Conservation (phyloP, 2,888 invertebrate genomes). For the Phalera bucephala region DNA sequence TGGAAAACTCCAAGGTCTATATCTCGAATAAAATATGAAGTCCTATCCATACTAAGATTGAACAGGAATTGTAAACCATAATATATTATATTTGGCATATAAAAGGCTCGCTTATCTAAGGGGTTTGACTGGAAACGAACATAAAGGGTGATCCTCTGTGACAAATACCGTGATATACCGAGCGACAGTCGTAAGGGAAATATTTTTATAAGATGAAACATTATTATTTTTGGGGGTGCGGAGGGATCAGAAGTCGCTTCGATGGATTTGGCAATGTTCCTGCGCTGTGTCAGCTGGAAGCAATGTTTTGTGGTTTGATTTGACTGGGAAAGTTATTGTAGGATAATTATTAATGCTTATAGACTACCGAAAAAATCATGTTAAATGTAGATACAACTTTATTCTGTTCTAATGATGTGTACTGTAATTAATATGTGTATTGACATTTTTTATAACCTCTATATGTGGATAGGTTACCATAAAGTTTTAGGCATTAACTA, state of each 20-base stretch:
- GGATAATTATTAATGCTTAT: conserved; percentile 1
- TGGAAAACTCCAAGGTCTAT: too few relatives aligned
- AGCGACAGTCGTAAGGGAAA: conserved; percentile 81
- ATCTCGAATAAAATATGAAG: too few relatives aligned
- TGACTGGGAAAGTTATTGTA: conserved; percentile 2
- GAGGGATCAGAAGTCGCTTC: conserved; percentile 72
- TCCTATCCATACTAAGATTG: conserved; percentile 56
- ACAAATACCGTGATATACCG: conserved; percentile 83
- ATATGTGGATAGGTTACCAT: too few relatives aligned
- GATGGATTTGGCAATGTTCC: conserved; percentile 68
- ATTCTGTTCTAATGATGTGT: too few relatives aligned
- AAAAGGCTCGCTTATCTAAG: conserved; percentile 84
- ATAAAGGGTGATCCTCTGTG: conserved; percentile 84
- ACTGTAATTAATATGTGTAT: too few relatives aligned
- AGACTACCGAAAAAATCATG: neutral
- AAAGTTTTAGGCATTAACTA: too few relatives aligned
- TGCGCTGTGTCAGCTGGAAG: conserved; percentile 29
- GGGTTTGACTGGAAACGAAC: conserved; percentile 83
- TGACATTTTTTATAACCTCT: too few relatives aligned
- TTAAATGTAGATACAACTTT: too few relatives aligned
- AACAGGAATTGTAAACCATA: conserved; percentile 77
- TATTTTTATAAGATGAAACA: conserved; percentile 84
- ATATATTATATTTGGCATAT: conserved; percentile 84
- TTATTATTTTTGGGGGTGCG: conserved; percentile 80
- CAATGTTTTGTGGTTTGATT: conserved; percentile 32